A percentile compares a stretch with the other conserved stretches of the same genome.
phyloP scores from a whole-genome alignment of 2,113 vertebrate species.

The Otolemur garnettii region DNA sequence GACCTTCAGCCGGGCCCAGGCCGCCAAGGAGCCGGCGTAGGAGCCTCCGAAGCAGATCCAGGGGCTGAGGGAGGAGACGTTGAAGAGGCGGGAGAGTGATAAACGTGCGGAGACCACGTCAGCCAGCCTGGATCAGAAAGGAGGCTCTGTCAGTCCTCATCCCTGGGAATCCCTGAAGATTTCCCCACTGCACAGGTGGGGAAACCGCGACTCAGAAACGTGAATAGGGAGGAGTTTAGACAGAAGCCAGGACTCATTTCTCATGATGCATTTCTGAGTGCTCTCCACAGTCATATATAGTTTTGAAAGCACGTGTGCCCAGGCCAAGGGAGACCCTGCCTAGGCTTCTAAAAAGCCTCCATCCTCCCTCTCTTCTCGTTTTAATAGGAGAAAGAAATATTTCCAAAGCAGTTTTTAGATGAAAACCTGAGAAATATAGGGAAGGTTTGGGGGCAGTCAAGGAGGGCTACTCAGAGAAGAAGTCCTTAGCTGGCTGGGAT shows the following conservation, averaged over 20 bases:
- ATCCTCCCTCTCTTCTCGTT: background rate
- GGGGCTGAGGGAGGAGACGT: conserved; percentile 87
- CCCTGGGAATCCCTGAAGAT: background rate
- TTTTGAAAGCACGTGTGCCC: no score
- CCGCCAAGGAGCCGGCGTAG: conserved; percentile 91
- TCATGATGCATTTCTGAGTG: background rate
- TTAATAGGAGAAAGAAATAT: background rate
- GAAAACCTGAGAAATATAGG: background rate
- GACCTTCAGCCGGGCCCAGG: conserved; percentile 93
- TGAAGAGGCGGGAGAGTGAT: conserved; percentile 86
- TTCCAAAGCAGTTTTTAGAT: background rate
- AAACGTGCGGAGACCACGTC: conserved; percentile 89
- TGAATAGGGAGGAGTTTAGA: background rate
- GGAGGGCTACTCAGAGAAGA: background rate
- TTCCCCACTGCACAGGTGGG: background rate
- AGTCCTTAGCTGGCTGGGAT: background rate
- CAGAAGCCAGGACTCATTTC: background rate
- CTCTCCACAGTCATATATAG: no score
- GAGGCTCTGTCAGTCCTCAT: background rate
- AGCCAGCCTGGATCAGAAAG: conserved; percentile 84
- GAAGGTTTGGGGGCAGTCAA: background rate
- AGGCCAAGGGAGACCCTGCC: background rate
- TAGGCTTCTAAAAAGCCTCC: background rate
- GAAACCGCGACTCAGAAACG: background rate
- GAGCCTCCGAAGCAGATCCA: conserved; percentile 95